Evolutionary conservation across 2,888 invertebrate genomes (phyloP).

Genomic region (Listrodromus nycthemerus): DNA sequence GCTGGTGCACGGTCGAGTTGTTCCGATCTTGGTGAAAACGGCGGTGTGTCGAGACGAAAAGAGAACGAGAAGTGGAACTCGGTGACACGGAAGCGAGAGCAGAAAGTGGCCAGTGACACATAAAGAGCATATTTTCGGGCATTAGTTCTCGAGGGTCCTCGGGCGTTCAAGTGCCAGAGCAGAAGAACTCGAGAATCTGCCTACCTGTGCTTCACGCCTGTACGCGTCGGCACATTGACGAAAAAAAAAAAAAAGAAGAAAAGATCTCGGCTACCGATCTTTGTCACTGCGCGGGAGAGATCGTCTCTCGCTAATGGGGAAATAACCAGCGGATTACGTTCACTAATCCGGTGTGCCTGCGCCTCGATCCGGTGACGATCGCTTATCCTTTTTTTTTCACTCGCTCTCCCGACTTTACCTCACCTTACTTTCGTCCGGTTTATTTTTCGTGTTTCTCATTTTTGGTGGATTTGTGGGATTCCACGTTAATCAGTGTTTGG

Average conservation of each 20-base stretch:
- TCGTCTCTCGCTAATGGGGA: slow-evolving; percentile 78
- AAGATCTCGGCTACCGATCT: slow-evolving; percentile 75
- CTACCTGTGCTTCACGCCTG: slow-evolving; percentile 67
- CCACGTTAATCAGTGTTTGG: too few relatives aligned
- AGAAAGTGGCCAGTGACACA: slow-evolving; percentile 84
- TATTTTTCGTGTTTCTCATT: too few relatives aligned
- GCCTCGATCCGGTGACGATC: slow-evolving; percentile 72
- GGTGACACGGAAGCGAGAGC: slow-evolving; percentile 71
- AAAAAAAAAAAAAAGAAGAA: not conserved
- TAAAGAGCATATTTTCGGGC: slow-evolving; percentile 83
- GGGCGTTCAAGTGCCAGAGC: slow-evolving; percentile 64
- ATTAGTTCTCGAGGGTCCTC: slow-evolving; percentile 73
- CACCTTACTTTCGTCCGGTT: not conserved
- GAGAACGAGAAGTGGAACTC: slow-evolving; percentile 28
- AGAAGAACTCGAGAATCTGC: slow-evolving; percentile 4
- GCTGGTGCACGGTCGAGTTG: slow-evolving; percentile 61
- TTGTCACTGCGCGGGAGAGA: slow-evolving; percentile 28
- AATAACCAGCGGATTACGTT: slow-evolving; percentile 82
- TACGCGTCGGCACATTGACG: slow-evolving; percentile 16
- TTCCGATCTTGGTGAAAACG: slow-evolving; percentile 47
- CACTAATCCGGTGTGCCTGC: slow-evolving; percentile 74
- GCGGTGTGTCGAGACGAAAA: not conserved
- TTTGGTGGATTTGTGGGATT: too few relatives aligned
- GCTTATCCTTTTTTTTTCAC: slow-evolving; percentile 60
- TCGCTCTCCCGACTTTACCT: not conserved